Evolutionary conservation across 2,888 invertebrate genomes (phyloP).

Genomic region (Rotaria magnacalcarata): DNA sequence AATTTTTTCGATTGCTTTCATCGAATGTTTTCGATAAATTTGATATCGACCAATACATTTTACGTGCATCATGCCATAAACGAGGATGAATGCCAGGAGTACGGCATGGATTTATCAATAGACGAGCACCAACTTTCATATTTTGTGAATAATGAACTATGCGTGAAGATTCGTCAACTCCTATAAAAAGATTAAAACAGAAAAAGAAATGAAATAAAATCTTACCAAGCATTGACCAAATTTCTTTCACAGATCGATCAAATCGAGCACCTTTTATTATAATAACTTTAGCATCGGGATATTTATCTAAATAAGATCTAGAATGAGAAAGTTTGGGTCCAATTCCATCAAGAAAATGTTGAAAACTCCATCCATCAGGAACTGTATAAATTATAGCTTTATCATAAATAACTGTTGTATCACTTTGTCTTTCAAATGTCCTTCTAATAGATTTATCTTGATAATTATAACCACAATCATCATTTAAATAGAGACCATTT

Average conservation of each 20-base stretch:
- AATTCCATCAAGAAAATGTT: neutral
- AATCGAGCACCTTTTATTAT: neutral
- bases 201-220: neutral
- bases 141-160: neutral
- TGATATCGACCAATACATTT: neutral
- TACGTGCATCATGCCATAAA: neutral
- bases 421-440: neutral
- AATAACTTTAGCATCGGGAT: neutral
- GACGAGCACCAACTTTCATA: neutral
- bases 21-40: neutral
- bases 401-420: neutral
- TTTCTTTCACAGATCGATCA: neutral
- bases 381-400: neutral
- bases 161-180: neutral
- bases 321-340: neutral
- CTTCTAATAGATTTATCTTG: neutral
- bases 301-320: neutral
- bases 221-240: neutral
- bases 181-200: neutral
- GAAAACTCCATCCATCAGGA: conserved; percentile 1
- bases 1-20: neutral
- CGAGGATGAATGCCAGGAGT: neutral
- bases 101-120: neutral
- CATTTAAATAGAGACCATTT: neutral
- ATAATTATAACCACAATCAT: conserved; percentile 2